These are phyloP conservation scores for Mus spicilegus DNA, from an alignment of 2,113 vertebrate genomes.

Conservation along the genomic window DNA sequence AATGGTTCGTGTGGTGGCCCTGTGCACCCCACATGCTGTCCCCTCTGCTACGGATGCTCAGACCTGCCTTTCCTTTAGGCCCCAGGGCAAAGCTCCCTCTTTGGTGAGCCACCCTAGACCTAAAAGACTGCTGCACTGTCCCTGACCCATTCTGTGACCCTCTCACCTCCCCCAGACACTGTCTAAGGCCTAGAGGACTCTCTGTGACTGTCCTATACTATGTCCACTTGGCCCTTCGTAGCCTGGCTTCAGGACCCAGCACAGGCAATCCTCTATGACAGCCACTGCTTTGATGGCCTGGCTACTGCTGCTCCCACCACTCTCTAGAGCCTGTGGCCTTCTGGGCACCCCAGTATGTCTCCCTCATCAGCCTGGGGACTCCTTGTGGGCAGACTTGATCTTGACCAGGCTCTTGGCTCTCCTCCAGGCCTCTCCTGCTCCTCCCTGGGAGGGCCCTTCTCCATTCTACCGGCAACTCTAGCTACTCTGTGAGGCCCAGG, in stretches of 20 bases:
- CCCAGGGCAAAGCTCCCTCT: background rate
- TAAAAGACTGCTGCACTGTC: background rate
- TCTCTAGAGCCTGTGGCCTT: background rate
- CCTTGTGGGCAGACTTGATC: background rate
- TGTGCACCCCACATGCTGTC: background rate
- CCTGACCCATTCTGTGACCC: background rate
- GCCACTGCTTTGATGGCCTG: background rate
- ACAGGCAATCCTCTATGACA: background rate
- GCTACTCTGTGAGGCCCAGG: background rate
- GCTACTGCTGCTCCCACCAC: background rate
- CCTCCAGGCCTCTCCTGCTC: background rate
- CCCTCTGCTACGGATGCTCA: background rate
- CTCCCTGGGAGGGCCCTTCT: background rate
- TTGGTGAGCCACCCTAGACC: background rate
- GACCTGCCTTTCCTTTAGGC: background rate
- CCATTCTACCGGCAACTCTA: background rate
- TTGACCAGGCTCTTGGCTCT: background rate
- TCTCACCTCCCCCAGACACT: background rate
- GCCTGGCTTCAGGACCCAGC: background rate
- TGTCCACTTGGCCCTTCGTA: background rate
- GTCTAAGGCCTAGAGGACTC: background rate
- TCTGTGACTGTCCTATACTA: background rate
- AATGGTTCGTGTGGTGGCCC: background rate
- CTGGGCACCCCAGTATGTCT: background rate
- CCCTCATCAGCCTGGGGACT: background rate